Evolutionary conservation across 2,113 vertebrate species (phyloP), one percentile per base, ranked within the genome.

Genomic region (Pogona vitticeps): DNA sequence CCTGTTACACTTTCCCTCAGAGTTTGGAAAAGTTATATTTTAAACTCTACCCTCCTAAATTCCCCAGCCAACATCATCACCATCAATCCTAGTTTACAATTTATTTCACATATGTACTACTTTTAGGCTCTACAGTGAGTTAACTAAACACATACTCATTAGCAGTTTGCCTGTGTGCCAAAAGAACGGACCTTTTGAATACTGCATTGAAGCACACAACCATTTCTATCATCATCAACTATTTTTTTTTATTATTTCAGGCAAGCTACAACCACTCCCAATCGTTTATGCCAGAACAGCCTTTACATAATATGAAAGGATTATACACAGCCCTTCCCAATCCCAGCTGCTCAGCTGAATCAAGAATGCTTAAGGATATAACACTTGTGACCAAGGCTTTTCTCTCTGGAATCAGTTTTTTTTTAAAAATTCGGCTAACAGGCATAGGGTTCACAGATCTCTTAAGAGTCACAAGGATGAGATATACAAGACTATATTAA

Each of bases 241-340:
- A n/a, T n/a, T n/a, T n/a, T n/a, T n/a, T 73, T 38, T 33, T n/a
- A 77, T 17, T 63, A 0, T 0, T 58, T 0, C 0, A 81, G 77
- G 63, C 0, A 0, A 80, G 70, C 70, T 38, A 58, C 76, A 76
- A 80, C 10, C 68, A n/a, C 0, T 0, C 67, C 2, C 26, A 40
- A 68, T 63, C 83, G n/a, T 1, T 38, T 61, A 42, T 1, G 13
- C 76, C 68, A 59, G 6, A 21, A 20, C 2, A 15, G 82, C 72
- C 0, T 0, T 18, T 73, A 28, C 42, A 82, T 84, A 83, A 80
- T 20, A 70, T 2, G 0, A 71, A 56, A 28, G 21, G 58, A 46
- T 73, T 76, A 73, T 8, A 33, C 1, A 80, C 6, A 0, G n/a
- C 12, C 75, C 68, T 6, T 38, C 63, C 8, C 33, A 38, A 85